These are phyloP conservation scores for Acanthurus leucopareius DNA, from an alignment of 2,797 vertebrate species.

Conservation along the genomic window DNA sequence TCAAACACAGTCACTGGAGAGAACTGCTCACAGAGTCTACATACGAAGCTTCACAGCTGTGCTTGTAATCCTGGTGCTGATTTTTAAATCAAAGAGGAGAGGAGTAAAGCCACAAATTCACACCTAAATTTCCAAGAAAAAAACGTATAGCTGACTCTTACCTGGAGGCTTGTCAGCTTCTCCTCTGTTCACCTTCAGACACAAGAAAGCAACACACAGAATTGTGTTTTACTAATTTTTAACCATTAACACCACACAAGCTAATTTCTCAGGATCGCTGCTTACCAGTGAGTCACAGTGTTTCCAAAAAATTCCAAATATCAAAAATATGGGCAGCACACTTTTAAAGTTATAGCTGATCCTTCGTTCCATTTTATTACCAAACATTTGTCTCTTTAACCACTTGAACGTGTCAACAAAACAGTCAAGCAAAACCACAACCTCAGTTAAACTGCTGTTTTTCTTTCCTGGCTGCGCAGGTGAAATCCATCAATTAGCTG, in stretches of 20 bases:
- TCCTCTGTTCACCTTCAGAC: constrained; percentile 53
- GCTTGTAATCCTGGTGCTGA: neutral
- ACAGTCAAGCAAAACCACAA: too few species aligned
- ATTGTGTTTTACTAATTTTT: fast-evolving
- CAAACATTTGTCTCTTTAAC: constrained; percentile 9
- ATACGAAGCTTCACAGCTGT: neutral
- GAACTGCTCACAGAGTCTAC: neutral
- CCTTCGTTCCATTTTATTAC: constrained; percentile 53
- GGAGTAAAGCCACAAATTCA: neutral
- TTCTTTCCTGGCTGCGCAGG: too few species aligned
- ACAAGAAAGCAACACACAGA: neutral
- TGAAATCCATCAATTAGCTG: too few species aligned
- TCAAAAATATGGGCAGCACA: constrained; percentile 40
- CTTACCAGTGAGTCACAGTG: constrained; percentile 59
- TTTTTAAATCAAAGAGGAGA: neutral
- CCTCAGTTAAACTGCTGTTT: too few species aligned
- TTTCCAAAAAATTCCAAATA: constrained; percentile 17
- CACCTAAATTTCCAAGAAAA: neutral
- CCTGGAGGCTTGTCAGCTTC: constrained; percentile 57
- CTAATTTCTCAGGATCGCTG: neutral
- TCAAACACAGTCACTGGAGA: too few species aligned
- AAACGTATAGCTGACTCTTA: constrained; percentile 45
- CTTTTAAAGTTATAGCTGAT: neutral
- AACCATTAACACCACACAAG: neutral
- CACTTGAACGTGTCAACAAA: neutral